phyloP scores from a whole-genome alignment of 2,888 invertebrate genomes.

The Caenorhabditis uteleia region DNA sequence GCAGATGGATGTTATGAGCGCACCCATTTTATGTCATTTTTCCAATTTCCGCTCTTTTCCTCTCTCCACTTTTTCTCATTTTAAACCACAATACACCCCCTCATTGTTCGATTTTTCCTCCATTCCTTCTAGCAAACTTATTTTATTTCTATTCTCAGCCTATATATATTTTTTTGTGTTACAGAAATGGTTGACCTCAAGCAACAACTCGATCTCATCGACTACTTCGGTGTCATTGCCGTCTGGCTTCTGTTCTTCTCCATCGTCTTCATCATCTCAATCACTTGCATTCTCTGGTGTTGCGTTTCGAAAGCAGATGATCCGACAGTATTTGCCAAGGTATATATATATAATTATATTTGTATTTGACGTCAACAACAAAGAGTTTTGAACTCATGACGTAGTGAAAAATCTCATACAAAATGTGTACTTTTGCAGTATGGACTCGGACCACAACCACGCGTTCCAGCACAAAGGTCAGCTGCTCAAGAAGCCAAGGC shows the following conservation, averaged over 20 bases:
- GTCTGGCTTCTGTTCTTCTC: slow-evolving; percentile 63
- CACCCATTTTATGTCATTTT: background rate
- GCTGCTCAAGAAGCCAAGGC: slow-evolving; percentile 50
- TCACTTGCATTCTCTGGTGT: slow-evolving; percentile 75
- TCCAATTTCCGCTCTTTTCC: background rate
- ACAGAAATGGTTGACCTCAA: slow-evolving; percentile 62
- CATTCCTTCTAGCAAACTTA: background rate
- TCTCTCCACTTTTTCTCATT: slow-evolving; percentile 1
- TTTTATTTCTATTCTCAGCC: too few relatives aligned
- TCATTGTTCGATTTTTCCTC: background rate
- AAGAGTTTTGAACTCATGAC: too few relatives aligned
- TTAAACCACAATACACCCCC: background rate
- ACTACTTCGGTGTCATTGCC: slow-evolving; percentile 68
- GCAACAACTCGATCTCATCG: slow-evolving; percentile 66
- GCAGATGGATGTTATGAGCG: too few relatives aligned
- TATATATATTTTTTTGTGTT: too few relatives aligned
- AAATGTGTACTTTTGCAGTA: slow-evolving; percentile 50
- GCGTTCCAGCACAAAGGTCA: slow-evolving; percentile 44
- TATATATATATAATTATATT: slow-evolving; percentile 36
- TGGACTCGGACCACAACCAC: slow-evolving; percentile 62
- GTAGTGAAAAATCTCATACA: background rate
- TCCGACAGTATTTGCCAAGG: slow-evolving; percentile 67
- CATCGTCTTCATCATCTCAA: slow-evolving; percentile 64
- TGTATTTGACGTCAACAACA: too few relatives aligned
- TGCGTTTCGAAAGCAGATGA: slow-evolving; percentile 66